Conservation (phyloP, 1,140 invertebrate genomes). For the Amyelois transitella region DNA sequence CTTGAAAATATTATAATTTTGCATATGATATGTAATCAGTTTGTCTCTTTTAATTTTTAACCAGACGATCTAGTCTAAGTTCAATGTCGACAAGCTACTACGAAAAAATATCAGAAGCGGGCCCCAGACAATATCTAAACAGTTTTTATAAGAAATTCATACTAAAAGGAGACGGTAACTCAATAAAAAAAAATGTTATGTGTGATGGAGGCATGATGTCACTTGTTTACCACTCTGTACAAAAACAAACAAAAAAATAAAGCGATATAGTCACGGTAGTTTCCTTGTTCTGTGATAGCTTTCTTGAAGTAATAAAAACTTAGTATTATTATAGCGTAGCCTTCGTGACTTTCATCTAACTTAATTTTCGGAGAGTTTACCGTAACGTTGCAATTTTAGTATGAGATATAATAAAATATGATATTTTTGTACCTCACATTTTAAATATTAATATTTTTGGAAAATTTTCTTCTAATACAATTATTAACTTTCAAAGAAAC, state of each 20-base stretch:
- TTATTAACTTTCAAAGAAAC: background rate
- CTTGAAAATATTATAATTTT: background rate
- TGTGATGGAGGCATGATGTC: background rate
- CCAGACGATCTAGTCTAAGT: too few relatives aligned
- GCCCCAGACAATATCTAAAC: too few relatives aligned
- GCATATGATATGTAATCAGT: too few relatives aligned
- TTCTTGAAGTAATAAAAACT: background rate
- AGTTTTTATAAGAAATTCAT: too few relatives aligned
- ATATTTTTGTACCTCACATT: too few relatives aligned
- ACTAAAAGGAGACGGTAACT: too few relatives aligned
- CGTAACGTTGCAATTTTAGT: too few relatives aligned
- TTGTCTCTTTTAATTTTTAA: too few relatives aligned
- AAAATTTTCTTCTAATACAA: background rate
- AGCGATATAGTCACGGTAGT: background rate
- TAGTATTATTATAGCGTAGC: background rate
- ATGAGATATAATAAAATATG: too few relatives aligned
- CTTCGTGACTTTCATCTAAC: background rate
- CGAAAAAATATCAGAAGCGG: too few relatives aligned
- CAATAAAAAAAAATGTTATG: too few relatives aligned
- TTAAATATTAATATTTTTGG: background rate
- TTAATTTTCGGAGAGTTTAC: background rate
- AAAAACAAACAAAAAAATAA: constrained; percentile 6
- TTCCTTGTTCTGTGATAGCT: background rate
- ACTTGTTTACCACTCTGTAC: background rate
- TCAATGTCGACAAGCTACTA: too few relatives aligned